Conservation (phyloP, 1,140 invertebrate genomes). For the Stenopsyche tienmushanensis region DNA sequence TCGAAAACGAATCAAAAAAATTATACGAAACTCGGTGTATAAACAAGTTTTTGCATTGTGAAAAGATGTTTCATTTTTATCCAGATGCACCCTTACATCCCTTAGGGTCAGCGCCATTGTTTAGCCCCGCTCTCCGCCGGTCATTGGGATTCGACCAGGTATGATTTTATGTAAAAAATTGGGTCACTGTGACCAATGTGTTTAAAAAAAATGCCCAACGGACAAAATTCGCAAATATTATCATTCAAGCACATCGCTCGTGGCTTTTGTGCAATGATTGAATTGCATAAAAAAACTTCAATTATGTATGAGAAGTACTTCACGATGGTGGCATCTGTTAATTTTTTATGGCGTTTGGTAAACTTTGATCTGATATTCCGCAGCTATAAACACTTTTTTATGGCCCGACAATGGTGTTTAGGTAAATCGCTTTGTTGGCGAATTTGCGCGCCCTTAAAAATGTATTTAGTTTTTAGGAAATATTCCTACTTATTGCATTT, state of each 20-base stretch:
- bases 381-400: too few species aligned
- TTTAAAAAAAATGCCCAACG: conserved; percentile 34
- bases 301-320: not conserved
- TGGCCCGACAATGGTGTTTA: too few species aligned
- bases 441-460: too few species aligned
- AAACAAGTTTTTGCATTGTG: conserved; percentile 6
- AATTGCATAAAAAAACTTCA: conserved; percentile 2
- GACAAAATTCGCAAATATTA: conserved; percentile 20
- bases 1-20: not conserved
- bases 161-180: conserved; percentile 34
- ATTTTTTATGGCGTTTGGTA: too few species aligned
- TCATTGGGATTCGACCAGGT: conserved; percentile 18
- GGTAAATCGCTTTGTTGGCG: too few species aligned
- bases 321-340: not conserved
- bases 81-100: conserved; percentile 6
- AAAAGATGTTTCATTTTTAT: conserved; percentile 24
- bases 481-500: too few species aligned
- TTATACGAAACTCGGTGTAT: not conserved
- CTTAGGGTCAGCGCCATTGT: conserved; percentile 33
- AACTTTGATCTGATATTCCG: too few species aligned
- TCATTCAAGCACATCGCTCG: conserved; percentile 22
- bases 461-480: too few species aligned
- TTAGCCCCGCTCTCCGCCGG: not conserved
- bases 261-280: conserved; percentile 15
- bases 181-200: conserved; percentile 41